Conservation (phyloP, 2,113 vertebrate genomes). For the Motacilla alba region DNA sequence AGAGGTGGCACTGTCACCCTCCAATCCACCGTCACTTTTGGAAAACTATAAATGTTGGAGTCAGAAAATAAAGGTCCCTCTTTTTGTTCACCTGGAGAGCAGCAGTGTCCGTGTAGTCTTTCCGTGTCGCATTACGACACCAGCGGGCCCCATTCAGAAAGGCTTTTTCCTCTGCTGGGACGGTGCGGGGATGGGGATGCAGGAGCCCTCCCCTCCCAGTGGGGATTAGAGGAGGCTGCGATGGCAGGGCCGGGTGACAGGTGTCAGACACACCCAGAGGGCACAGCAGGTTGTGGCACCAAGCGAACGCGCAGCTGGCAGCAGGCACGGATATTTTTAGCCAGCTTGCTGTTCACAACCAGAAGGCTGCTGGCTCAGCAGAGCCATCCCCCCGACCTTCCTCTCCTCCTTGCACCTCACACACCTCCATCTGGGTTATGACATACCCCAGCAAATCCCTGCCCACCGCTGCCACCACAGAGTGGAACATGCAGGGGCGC, state of each 20-base stretch:
- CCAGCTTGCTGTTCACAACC: neutral
- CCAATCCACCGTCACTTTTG: no score
- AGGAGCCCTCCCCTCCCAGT: neutral
- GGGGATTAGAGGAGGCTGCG: neutral
- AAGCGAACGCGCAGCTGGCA: accelerated
- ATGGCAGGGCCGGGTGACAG: neutral
- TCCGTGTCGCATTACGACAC: no score
- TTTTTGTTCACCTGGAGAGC: no score
- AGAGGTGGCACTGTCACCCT: no score
- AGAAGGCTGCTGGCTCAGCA: neutral
- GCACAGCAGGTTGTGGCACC: neutral
- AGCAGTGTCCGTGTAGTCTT: no score
- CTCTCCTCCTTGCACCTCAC: neutral
- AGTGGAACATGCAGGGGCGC: accelerated
- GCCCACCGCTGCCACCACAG: neutral
- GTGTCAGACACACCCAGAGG: neutral
- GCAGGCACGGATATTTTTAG: neutral
- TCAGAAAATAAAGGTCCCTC: no score
- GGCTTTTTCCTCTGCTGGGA: neutral
- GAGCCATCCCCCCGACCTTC: neutral
- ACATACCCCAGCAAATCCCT: neutral
- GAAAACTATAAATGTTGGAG: no score
- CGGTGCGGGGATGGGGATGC: neutral
- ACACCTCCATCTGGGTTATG: neutral
- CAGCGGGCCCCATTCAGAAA: accelerated